phyloP scores from a whole-genome alignment of 2,888 invertebrate species.

The Drosophila seclusa region DNA sequence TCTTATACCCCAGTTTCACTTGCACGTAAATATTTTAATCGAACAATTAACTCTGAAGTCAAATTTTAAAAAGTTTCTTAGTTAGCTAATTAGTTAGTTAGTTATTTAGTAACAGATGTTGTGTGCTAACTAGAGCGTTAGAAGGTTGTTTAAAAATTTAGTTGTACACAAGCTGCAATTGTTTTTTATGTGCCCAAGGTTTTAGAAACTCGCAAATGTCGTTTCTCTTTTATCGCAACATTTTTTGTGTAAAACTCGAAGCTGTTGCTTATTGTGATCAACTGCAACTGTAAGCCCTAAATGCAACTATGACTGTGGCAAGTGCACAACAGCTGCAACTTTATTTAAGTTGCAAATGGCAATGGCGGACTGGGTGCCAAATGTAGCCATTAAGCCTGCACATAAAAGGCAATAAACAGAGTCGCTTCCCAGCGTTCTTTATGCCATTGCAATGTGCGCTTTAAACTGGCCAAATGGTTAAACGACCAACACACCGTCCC shows the following conservation, averaged over 20 bases:
- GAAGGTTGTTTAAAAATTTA: not conserved
- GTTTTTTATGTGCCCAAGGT: not conserved
- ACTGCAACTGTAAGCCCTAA: constrained; percentile 19
- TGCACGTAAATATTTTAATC: not conserved
- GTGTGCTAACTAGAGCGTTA: not conserved
- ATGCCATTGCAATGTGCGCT: constrained; percentile 66
- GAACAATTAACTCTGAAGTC: not conserved
- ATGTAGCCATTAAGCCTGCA: constrained; percentile 68
- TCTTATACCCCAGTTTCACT: not conserved
- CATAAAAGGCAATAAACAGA: constrained; percentile 76
- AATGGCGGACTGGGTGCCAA: constrained; percentile 29
- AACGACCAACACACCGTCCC: constrained; percentile 21
- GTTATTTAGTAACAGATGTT: not conserved
- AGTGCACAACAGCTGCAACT: constrained; percentile 19
- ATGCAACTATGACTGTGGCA: constrained; percentile 8
- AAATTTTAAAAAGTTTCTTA: not conserved
- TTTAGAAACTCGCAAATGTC: constrained; percentile 9
- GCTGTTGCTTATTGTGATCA: constrained; percentile 45
- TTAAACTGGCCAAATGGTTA: constrained; percentile 61
- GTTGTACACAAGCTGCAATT: not conserved
- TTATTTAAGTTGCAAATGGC: constrained; percentile 40
- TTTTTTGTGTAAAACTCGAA: constrained; percentile 29
- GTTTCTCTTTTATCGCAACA: constrained; percentile 15
- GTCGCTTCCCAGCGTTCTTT: constrained; percentile 59
- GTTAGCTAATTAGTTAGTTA: not conserved